Conservation (phyloP, 2,888 invertebrate species). For the Philopedon plagiatum region DNA sequence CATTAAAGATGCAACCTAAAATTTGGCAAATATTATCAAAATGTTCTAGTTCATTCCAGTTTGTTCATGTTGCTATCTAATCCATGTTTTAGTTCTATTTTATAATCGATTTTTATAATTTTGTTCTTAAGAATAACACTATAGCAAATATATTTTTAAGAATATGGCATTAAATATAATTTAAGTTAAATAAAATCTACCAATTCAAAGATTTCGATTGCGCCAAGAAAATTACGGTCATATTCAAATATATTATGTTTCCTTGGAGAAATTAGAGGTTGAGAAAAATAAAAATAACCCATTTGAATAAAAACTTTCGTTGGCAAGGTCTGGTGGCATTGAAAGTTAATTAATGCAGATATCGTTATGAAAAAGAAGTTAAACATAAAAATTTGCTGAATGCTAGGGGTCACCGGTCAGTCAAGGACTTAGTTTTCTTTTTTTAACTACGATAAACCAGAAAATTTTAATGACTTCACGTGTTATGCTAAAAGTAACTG, state of each 20-base stretch:
- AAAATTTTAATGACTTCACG: background rate
- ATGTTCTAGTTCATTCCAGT: too few species aligned
- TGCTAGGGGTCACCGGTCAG: slow-evolving; percentile 14
- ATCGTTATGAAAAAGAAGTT: slow-evolving; percentile 6
- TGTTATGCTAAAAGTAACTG: slow-evolving; percentile 1
- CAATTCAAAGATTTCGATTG: too few species aligned
- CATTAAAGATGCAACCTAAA: too few species aligned
- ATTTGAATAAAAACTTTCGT: background rate
- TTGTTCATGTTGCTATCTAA: too few species aligned
- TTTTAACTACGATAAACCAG: background rate
- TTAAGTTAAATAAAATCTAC: too few species aligned
- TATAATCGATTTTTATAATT: too few species aligned
- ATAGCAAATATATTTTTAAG: too few species aligned
- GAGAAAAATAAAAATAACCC: slow-evolving; percentile 7
- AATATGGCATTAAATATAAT: too few species aligned
- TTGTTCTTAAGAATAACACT: too few species aligned
- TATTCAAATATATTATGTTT: background rate
- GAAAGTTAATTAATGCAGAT: slow-evolving; percentile 38
- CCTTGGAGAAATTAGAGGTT: too few species aligned
- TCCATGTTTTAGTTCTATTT: too few species aligned
- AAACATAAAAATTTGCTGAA: background rate
- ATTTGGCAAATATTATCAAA: too few species aligned
- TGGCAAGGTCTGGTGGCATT: slow-evolving; percentile 18
- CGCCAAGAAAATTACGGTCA: background rate
- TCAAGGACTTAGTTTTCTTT: background rate